Percentiles rank a stretch among this genome's conserved stretches.
Conservation (phyloP, 2,113 vertebrate genomes). For the Donacobius atricapilla region DNA sequence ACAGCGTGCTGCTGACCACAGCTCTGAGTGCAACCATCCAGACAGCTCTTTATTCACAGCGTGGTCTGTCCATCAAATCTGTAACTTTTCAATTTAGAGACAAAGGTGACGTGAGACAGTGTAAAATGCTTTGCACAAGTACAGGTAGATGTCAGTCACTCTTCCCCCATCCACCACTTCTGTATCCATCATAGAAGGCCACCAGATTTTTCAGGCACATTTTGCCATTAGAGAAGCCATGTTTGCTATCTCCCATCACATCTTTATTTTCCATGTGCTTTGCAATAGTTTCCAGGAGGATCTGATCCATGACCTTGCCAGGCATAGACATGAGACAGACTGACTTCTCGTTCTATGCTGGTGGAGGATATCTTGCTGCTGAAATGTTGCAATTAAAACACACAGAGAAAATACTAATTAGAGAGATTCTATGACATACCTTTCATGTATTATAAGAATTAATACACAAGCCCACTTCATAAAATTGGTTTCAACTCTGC, state of each 20-base stretch:
- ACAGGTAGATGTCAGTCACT: neutral
- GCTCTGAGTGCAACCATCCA: neutral
- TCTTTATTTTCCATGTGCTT: neutral
- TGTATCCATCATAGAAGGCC: fast-evolving
- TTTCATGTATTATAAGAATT: neutral
- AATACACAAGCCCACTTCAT: neutral
- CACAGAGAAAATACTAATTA: neutral
- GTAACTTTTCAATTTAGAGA: neutral
- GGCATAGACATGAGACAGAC: neutral
- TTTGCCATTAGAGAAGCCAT: neutral
- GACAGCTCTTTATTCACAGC: neutral
- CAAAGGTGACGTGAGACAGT: neutral
- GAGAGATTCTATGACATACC: neutral
- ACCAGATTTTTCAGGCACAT: neutral
- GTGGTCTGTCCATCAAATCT: neutral
- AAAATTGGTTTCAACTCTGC: neutral
- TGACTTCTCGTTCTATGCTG: neutral
- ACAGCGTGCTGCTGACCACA: fast-evolving
- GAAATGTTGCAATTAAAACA: neutral
- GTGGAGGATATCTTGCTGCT: neutral
- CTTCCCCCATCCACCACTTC: neutral
- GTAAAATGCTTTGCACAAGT: neutral
- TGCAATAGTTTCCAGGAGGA: neutral
- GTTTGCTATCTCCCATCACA: neutral
- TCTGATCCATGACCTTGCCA: neutral